Conservation (phyloP, 2,113 vertebrate genomes). For the Platanista minor region DNA sequence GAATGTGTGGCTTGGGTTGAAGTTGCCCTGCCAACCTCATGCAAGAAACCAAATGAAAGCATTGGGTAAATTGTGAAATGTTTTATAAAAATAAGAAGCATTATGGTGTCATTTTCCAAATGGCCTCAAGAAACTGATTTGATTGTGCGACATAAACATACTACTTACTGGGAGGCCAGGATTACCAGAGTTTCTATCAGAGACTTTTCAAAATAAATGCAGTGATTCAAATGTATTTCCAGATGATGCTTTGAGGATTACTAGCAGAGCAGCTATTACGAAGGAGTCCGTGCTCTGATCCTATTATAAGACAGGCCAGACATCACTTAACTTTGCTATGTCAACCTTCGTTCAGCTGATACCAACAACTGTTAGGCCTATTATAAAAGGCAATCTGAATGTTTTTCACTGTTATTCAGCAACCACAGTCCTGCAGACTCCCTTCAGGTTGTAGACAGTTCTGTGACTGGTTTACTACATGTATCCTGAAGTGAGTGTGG, state of each 20-base stretch:
- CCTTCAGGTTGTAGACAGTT: background rate
- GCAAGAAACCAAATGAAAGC: background rate
- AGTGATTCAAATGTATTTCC: slow-evolving; percentile 21
- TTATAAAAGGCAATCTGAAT: background rate
- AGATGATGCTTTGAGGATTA: slow-evolving; percentile 34
- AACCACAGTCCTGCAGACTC: background rate
- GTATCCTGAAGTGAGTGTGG: background rate
- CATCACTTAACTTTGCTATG: background rate
- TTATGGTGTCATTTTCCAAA: slow-evolving; percentile 17
- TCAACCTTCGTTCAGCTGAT: slow-evolving; percentile 5
- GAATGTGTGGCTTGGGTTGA: background rate
- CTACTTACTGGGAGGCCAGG: background rate
- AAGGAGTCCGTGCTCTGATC: slow-evolving; percentile 35
- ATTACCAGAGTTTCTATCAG: slow-evolving; percentile 31
- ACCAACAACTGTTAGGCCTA: background rate
- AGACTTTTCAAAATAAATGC: slow-evolving; percentile 42
- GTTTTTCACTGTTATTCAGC: background rate
- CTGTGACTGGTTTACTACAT: background rate
- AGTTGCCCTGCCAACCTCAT: background rate
- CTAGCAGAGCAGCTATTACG: slow-evolving; percentile 5
- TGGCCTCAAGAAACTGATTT: slow-evolving; percentile 17
- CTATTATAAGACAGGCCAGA: slow-evolving; percentile 28
- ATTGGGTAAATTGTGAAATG: background rate
- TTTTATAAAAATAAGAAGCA: background rate
- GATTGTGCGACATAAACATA: background rate